A percentile compares a stretch with the other conserved stretches of the same genome.
Conservation (phyloP, 1,140 invertebrate genomes). For the Drosophila nigrodunni region DNA sequence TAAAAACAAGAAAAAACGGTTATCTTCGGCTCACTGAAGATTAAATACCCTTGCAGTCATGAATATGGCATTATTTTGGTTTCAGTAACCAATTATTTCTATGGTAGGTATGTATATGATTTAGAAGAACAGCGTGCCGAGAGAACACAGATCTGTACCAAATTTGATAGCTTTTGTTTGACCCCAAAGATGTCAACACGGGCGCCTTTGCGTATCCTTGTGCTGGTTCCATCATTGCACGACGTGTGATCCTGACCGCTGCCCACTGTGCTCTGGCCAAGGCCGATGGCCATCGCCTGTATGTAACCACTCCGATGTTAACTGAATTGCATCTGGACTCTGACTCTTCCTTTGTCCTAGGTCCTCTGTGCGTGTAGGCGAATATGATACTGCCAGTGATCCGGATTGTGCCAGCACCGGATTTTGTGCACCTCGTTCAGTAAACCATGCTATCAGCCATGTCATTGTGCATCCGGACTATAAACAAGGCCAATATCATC, state of each 20-base stretch:
- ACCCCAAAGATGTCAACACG: slow-evolving; percentile 86
- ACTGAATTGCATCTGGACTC: slow-evolving; percentile 30
- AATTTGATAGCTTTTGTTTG: not conserved
- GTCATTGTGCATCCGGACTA: slow-evolving; percentile 89
- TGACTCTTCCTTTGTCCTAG: slow-evolving; percentile 49
- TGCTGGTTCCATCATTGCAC: slow-evolving; percentile 88
- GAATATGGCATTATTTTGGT: no score
- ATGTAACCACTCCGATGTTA: slow-evolving; percentile 68
- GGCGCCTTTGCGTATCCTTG: slow-evolving; percentile 88
- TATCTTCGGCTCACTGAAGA: no score
- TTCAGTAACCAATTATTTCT: no score
- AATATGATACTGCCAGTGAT: slow-evolving; percentile 87
- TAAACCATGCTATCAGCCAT: slow-evolving; percentile 88
- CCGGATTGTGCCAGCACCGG: slow-evolving; percentile 88
- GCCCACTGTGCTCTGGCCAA: slow-evolving; percentile 90
- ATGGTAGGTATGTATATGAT: no score
- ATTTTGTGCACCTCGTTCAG: slow-evolving; percentile 88
- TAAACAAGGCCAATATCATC: slow-evolving; percentile 88
- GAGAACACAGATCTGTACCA: no score
- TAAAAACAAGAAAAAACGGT: no score
- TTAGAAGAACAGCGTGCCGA: no score
- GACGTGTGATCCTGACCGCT: slow-evolving; percentile 87
- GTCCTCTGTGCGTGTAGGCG: slow-evolving; percentile 87
- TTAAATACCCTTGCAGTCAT: no score
- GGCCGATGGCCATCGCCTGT: slow-evolving; percentile 89